Evolutionary conservation across 2,113 vertebrate species (phyloP).

Genomic region (Isurus oxyrinchus): DNA sequence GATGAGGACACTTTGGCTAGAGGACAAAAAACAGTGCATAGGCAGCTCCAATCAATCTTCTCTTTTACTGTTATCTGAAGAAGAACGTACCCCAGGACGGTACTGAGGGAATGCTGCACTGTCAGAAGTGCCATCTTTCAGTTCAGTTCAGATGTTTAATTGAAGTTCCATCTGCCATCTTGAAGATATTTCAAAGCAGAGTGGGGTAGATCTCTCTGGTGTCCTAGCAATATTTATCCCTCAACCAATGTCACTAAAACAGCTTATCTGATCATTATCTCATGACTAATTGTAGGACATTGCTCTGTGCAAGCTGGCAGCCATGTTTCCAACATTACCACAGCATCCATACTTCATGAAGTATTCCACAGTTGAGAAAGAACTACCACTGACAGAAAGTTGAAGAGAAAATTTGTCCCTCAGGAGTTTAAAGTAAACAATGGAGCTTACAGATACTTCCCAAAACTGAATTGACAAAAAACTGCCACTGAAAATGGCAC

Average conservation of each 20-base stretch:
- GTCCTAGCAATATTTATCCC: no score
- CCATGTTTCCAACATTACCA: not conserved
- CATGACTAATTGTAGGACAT: not conserved
- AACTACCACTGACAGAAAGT: not conserved
- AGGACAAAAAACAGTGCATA: not conserved
- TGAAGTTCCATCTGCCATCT: not conserved
- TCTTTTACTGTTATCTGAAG: not conserved
- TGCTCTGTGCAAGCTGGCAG: not conserved
- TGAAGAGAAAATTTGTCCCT: not conserved
- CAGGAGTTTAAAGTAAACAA: not conserved
- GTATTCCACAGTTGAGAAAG: not conserved
- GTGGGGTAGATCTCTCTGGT: no score
- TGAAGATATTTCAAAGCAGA: not conserved
- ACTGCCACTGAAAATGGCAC: not conserved
- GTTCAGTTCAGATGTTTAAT: not conserved
- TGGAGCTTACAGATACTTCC: not conserved
- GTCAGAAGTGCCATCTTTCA: not conserved
- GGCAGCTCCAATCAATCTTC: not conserved
- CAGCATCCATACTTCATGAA: not conserved
- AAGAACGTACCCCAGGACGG: not conserved
- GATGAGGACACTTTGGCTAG: not conserved
- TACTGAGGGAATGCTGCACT: not conserved
- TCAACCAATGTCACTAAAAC: not conserved
- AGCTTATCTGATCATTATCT: not conserved
- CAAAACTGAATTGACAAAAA: not conserved